phyloP scores from a whole-genome alignment of 1,140 invertebrate species.

The Trachymyrmex cornetzi region DNA sequence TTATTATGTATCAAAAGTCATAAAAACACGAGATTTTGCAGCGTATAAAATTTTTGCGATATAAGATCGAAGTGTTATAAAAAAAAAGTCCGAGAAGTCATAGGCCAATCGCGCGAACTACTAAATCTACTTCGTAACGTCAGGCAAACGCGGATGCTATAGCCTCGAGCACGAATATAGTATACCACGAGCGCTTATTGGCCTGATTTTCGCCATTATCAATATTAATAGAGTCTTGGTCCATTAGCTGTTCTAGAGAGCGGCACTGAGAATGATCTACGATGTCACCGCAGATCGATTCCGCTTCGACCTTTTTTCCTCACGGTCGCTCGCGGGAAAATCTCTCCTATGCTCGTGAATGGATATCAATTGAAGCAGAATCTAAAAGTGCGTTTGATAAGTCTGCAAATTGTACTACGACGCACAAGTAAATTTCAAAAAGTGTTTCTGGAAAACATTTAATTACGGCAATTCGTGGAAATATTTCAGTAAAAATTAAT shows the following conservation, averaged over 20 bases:
- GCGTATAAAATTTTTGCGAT: not conserved
- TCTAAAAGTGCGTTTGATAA: not conserved
- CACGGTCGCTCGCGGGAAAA: not conserved
- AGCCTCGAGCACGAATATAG: slow-evolving; percentile 65
- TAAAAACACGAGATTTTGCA: not conserved
- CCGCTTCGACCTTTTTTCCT: slow-evolving; percentile 45
- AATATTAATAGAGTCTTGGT: slow-evolving; percentile 81
- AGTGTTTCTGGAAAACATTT: not conserved
- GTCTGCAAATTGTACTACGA: not conserved
- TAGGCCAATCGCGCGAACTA: slow-evolving; percentile 42
- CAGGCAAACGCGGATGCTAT: slow-evolving; percentile 62
- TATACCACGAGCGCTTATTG: slow-evolving; percentile 75
- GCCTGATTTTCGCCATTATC: slow-evolving; percentile 82
- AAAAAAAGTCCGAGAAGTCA: slow-evolving; percentile 31
- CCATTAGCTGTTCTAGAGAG: slow-evolving; percentile 77
- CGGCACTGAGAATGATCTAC: slow-evolving; percentile 47
- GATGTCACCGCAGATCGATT: slow-evolving; percentile 40
- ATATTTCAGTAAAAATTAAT: not conserved
- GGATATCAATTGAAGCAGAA: not conserved
- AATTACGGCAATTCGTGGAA: not conserved
- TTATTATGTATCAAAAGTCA: not conserved
- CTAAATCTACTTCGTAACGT: slow-evolving; percentile 25
- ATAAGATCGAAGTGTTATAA: not conserved
- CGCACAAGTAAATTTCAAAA: slow-evolving; percentile 3
- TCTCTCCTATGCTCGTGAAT: not conserved